phyloP scores from a whole-genome alignment of 2,797 vertebrate species.

The Crypturellus tataupa region DNA sequence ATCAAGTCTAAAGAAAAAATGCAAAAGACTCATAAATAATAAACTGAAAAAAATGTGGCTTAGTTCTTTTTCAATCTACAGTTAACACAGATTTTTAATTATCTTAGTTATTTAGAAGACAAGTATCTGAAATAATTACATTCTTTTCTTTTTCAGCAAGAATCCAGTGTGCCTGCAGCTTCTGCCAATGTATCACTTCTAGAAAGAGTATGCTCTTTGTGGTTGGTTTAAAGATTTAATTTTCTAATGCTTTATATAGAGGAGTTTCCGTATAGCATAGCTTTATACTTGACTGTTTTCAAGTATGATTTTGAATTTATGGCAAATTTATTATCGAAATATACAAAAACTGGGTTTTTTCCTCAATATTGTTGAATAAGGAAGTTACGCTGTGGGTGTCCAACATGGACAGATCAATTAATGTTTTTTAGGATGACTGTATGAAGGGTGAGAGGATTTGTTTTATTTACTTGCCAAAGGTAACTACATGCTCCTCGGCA shows the following conservation, averaged over 20 bases:
- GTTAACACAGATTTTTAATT: slow-evolving; percentile 35
- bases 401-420: not conserved
- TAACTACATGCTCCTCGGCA: not conserved
- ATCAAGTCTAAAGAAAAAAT: not conserved
- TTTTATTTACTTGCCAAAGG: not conserved
- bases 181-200: not conserved
- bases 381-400: not conserved
- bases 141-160: not conserved
- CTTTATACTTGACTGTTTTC: not conserved
- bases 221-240: not conserved
- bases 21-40: not conserved
- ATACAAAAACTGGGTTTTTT: not conserved
- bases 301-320: not conserved
- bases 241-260: not conserved
- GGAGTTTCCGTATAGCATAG: not conserved
- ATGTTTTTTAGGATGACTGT: not conserved
- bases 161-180: not conserved
- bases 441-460: not conserved
- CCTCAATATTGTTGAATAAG: not conserved
- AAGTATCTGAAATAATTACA: not conserved
- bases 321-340: not conserved
- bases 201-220: rapidly evolving
- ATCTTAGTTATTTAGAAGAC: not conserved
- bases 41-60: not conserved
- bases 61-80: not conserved